Evolutionary conservation across 92 coral and sea anemone genomes (phyloP), one percentile per base, ranked within the genome.

Genomic region (Epizoanthus ramosus): DNA sequence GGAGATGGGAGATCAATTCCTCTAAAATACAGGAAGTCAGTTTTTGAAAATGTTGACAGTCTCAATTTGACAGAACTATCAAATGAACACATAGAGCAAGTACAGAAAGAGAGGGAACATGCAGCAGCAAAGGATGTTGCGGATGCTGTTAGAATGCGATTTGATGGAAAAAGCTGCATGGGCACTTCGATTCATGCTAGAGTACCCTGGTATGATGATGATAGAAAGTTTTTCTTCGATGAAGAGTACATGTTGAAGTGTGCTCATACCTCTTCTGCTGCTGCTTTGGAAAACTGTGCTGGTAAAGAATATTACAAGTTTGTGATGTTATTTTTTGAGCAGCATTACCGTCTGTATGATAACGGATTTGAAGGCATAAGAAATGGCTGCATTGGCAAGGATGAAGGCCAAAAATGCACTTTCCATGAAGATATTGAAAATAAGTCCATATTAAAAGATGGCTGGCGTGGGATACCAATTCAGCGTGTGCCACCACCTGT

Each of bases 361-460:
- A 86, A 86, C 43, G 85, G 89, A 5, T 86, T 79, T 68, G 85
- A 86, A 35, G 89, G 89, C 15, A 86, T 86, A 5, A 65, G 85
- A 21, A 22, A 72, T 80, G 89, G 85, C 0, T 86, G 89, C 23
- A 8, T 7, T 8, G 28, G 31, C 41, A 41, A 53, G 8, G 24
- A 22, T 4, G 21, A 67, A 24, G 45, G 1, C 8, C 43, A 61
- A 17, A 31, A 53, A 33, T 87, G 86, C 41, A 12, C 37, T 24
- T 63, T 80, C 57, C 84, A 79, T 63, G 73, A n/a, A 15, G 8
- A 13, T 15, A 12, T 21, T 13, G 84, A 79, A 19, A 60, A 60
- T 22, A 10, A 18, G n/a, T 17, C 23, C 3, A 8, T 71, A 4
- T 71, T 71, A 58, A 5, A 15, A 5, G n/a, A 22, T 72, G 77